phyloP scores from a whole-genome alignment of 1,140 invertebrate genomes.

The Hyposmocoma kahamanoa region DNA sequence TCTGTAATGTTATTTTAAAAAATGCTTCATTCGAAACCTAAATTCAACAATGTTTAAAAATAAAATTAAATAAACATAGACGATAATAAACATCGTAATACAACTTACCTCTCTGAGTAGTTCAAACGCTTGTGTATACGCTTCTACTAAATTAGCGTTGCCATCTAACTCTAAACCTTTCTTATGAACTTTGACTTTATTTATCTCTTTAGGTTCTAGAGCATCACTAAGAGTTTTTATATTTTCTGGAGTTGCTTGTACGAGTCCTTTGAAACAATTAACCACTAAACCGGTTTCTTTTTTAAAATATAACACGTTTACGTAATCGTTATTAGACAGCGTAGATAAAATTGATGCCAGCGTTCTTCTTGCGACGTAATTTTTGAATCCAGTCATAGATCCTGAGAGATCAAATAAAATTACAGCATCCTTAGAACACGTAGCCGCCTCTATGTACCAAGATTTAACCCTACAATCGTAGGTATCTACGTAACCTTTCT shows the following conservation, averaged over 20 bases:
- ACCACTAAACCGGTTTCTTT: constrained; percentile 80
- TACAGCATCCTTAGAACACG: constrained; percentile 97
- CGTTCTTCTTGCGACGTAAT: constrained; percentile 80
- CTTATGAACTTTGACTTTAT: constrained; percentile 41
- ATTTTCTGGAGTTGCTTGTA: constrained; percentile 96
- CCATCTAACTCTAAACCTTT: constrained; percentile 74
- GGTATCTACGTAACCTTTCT: constrained; percentile 46
- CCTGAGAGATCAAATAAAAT: constrained; percentile 96
- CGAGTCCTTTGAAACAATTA: constrained; percentile 87
- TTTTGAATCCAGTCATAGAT: constrained; percentile 94
- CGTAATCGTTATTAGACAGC: constrained; percentile 97
- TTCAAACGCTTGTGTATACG: constrained; percentile 90
- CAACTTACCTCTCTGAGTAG: constrained; percentile 81
- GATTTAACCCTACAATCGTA: constrained; percentile 91
- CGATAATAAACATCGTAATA: too few species aligned
- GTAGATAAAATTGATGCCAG: constrained; percentile 93
- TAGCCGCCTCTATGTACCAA: constrained; percentile 98
- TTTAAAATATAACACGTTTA: constrained; percentile 91
- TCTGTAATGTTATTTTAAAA: too few species aligned
- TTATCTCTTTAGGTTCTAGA: constrained; percentile 61
- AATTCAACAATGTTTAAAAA: too few species aligned
- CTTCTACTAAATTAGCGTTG: constrained; percentile 90
- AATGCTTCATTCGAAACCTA: too few species aligned
- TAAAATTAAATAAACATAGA: too few species aligned
- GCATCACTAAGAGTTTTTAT: constrained; percentile 83